These are phyloP conservation scores for Taxidea taxus DNA, from an alignment of 2,113 vertebrate species.

Conservation along the genomic window DNA sequence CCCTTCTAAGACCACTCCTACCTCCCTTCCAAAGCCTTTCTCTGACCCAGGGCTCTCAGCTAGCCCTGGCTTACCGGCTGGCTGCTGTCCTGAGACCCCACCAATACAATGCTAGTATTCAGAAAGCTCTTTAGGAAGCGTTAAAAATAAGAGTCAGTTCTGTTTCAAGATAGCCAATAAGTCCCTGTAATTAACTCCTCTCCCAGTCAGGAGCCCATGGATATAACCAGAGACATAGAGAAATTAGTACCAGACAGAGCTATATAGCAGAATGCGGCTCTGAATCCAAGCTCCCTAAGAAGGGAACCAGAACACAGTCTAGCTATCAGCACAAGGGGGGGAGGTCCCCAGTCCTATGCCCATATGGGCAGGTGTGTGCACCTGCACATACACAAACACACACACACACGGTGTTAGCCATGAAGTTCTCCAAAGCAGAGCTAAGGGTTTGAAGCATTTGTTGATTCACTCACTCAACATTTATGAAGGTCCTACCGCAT, in stretches of 20 bases:
- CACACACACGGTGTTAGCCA: neutral
- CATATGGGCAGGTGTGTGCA: neutral
- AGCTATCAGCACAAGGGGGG: neutral
- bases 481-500: neutral
- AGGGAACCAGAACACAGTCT: neutral
- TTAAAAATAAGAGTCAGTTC: neutral
- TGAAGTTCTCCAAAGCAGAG: neutral
- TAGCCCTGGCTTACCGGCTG: neutral
- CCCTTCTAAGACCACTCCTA: neutral
- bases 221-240: neutral
- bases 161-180: neutral
- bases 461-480: neutral
- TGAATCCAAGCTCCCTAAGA: neutral
- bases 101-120: neutral
- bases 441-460: neutral
- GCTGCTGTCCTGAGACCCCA: neutral
- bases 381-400: neutral
- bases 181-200: neutral
- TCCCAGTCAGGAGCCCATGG: neutral
- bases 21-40: neutral
- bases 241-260: neutral
- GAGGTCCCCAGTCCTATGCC: neutral
- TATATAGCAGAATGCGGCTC: neutral
- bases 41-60: neutral
- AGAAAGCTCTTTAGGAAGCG: neutral